A percentile compares a stretch with the other conserved stretches of the same genome.
Conservation (phyloP, 2,113 vertebrate genomes). For the Engraulis encrasicolus region DNA sequence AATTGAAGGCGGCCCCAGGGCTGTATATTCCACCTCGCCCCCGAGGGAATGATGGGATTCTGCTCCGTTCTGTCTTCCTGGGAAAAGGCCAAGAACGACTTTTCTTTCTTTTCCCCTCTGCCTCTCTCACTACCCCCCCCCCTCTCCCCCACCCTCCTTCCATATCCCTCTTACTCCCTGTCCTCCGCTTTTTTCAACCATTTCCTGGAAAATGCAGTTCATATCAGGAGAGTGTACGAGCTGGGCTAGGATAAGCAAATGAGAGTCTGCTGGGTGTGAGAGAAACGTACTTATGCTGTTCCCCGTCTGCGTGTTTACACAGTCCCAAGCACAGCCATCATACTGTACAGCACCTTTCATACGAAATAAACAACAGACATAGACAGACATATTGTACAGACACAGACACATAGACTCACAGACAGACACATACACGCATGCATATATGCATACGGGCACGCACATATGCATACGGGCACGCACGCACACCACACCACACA, state of each 20-base stretch:
- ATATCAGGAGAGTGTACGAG: conserved; percentile 71
- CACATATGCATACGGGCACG: no score
- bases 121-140: conserved; percentile 41
- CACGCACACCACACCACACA: background rate
- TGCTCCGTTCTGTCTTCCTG: conserved; percentile 85
- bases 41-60: conserved; percentile 85
- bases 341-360: background rate
- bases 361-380: no score
- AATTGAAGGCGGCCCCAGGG: conserved; percentile 87
- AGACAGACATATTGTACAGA: background rate
- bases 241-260: background rate
- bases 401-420: background rate
- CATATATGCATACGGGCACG: background rate
- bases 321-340: background rate
- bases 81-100: conserved; percentile 84
- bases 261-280: background rate
- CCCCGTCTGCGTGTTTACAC: background rate
- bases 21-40: conserved; percentile 88
- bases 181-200: conserved; percentile 39
- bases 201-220: conserved; percentile 77
- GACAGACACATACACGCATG: background rate
- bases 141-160: background rate
- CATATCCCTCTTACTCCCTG: conserved; percentile 39
- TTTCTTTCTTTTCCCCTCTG: conserved; percentile 62
- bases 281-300: background rate